A percentile compares a stretch with the other conserved stretches of the same genome.
phyloP scores from a whole-genome alignment of 2,113 vertebrate species.

The Urocitellus parryii region DNA sequence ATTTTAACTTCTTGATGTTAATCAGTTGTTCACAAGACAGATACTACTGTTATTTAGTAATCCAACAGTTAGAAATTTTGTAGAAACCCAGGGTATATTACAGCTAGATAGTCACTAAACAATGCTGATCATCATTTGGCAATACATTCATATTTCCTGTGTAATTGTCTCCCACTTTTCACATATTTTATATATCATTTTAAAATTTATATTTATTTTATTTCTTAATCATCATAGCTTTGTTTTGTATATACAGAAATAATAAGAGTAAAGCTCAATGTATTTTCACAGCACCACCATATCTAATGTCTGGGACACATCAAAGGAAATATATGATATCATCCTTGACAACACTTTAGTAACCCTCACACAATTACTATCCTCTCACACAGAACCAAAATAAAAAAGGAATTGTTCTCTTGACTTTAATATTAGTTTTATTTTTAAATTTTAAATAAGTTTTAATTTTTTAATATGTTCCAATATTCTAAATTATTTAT shows the following conservation, averaged over 20 bases:
- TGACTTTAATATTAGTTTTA: neutral
- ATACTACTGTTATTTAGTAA: neutral
- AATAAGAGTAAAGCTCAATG: neutral
- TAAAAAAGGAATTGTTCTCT: neutral
- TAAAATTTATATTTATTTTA: neutral
- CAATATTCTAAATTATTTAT: neutral
- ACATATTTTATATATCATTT: neutral
- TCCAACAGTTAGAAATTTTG: neutral
- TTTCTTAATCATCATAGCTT: neutral
- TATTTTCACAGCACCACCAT: neutral
- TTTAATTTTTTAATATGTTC: neutral
- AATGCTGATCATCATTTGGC: neutral
- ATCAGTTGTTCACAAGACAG: neutral
- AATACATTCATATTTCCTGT: neutral
- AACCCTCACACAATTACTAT: neutral
- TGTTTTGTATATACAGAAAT: neutral
- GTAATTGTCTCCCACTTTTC: neutral
- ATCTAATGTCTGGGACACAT: accelerated
- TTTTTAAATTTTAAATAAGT: neutral
- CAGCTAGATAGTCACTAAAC: neutral
- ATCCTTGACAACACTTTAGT: neutral
- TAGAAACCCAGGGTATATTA: neutral
- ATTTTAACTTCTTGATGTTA: neutral
- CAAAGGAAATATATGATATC: neutral
- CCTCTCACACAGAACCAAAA: neutral